Evolutionary conservation across 92 coral and sea anemone species (phyloP).

Genomic region (Isaurus tuberculatus): DNA sequence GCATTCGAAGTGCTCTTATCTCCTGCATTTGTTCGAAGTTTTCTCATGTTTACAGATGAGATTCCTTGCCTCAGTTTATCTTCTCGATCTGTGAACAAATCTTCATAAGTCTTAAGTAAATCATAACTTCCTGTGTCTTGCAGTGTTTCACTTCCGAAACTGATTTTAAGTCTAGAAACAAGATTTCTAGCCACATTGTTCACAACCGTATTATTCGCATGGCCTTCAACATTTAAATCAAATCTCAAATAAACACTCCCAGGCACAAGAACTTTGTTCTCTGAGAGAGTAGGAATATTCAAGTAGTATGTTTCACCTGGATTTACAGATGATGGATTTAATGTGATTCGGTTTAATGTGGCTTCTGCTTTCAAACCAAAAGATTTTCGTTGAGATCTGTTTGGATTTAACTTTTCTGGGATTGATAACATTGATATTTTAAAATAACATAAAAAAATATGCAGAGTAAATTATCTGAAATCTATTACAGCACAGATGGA

Average conservation of each 20-base stretch:
- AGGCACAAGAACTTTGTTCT: conserved; percentile 44
- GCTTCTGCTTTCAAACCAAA: background rate
- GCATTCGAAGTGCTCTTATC: conserved; percentile 3
- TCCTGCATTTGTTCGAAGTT: no score
- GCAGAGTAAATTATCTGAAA: conserved; percentile 20
- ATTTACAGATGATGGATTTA: conserved; percentile 56
- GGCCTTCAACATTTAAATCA: conserved; percentile 47
- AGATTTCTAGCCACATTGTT: conserved; percentile 59
- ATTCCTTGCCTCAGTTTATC: no score
- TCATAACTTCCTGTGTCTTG: no score
- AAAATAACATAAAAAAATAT: no score
- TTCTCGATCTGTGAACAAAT: no score
- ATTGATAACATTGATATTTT: no score
- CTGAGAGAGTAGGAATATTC: conserved; percentile 42
- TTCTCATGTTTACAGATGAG: no score
- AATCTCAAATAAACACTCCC: conserved; percentile 58
- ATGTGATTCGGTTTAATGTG: no score
- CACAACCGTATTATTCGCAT: conserved; percentile 46
- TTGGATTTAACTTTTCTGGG: no score
- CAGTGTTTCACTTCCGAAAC: no score
- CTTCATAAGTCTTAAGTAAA: conserved; percentile 35
- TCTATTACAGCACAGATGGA: conserved; percentile 52
- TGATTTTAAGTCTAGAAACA: no score
- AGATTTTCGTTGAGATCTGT: no score
- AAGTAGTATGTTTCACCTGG: conserved; percentile 61